Evolutionary conservation across 2,888 invertebrate species (phyloP), one percentile per base, ranked within the genome.

Genomic region (Nephrocerus scutellatus): DNA sequence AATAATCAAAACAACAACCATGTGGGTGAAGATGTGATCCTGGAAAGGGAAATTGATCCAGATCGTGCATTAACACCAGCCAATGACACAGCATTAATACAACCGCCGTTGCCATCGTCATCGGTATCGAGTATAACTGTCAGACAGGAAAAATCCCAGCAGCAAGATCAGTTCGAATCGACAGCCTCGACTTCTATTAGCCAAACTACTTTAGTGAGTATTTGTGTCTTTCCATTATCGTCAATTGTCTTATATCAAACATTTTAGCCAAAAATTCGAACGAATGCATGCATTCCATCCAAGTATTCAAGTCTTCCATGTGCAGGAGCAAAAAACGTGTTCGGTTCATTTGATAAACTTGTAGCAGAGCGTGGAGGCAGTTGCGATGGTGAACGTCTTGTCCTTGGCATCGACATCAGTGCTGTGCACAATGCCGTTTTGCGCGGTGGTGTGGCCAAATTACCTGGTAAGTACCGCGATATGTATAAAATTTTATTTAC

Each of bases 251-350:
- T 26, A 26, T 14, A 34, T 19, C 30, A 28, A 30, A 16, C 23
- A 25, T 46, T 51, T 5, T 39, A 69, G 69, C 69, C 69, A 42
- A 69, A 69, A 55, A 59, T 60, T 45, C 60, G 68, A 46, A 54
- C 63, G 26, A 50, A 58, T 38, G 52, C 56, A 46, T 56, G 54
- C 39, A 56, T 54, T 48, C 65, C 62, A 51, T 62, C 65, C 34
- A 68, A 63, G 51, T 69, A 68, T 53, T 67, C 68, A 25, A 69
- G 69, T 58, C 59, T 69, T 54, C 69, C 69, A 30, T 66, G 68
- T 42, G 61, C 67, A 36, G 68, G 63, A 13, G 59, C 48, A 23
- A 51, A 38, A 33, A 51, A 51, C 31, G 44, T 41, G 32, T 38
- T 42, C 25, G 54, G 42, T 26, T 45, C 46, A 4, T 30, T 56